Conservation (phyloP, 2,888 invertebrate species). For the Craniophora ligustri region DNA sequence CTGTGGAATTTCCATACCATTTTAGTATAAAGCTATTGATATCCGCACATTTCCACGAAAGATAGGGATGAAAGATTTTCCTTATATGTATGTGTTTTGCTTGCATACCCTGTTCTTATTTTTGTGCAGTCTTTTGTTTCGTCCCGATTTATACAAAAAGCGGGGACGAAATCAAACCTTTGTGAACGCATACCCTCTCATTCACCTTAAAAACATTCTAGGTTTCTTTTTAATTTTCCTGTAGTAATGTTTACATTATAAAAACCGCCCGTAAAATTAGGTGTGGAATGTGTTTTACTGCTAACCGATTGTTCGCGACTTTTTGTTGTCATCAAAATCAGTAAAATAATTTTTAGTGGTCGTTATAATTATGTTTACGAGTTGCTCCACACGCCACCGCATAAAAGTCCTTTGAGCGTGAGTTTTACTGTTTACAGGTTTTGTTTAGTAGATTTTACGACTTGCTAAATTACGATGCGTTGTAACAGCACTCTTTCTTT, state of each 20-base stretch:
- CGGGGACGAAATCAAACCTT: conserved; percentile 12
- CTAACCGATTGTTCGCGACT: conserved; percentile 53
- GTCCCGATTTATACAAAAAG: conserved; percentile 7
- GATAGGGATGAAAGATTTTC: conserved; percentile 30
- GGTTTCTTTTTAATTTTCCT: conserved; percentile 5
- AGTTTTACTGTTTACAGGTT: conserved; percentile 60
- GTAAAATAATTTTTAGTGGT: conserved; percentile 66
- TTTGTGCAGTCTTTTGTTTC: conserved; percentile 27
- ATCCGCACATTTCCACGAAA: conserved; percentile 35
- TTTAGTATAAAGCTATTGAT: conserved; percentile 46
- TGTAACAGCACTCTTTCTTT: conserved; percentile 35
- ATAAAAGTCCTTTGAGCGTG: conserved; percentile 63
- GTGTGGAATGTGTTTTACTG: conserved; percentile 45
- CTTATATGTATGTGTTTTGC: conserved; percentile 29
- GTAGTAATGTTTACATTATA: conserved; percentile 18
- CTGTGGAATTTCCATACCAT: conserved; percentile 43
- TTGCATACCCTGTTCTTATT: conserved; percentile 24
- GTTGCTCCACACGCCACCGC: conserved; percentile 63
- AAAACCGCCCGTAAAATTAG: conserved; percentile 49
- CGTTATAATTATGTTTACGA: conserved; percentile 71
- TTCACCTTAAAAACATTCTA: conserved; percentile 22
- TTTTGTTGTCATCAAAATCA: conserved; percentile 60
- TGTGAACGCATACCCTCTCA: conserved; percentile 14
- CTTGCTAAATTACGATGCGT: conserved; percentile 50
- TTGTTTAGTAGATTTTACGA: conserved; percentile 57